Conservation (phyloP, 2,888 invertebrate genomes). For the Ctenicera cuprea region DNA sequence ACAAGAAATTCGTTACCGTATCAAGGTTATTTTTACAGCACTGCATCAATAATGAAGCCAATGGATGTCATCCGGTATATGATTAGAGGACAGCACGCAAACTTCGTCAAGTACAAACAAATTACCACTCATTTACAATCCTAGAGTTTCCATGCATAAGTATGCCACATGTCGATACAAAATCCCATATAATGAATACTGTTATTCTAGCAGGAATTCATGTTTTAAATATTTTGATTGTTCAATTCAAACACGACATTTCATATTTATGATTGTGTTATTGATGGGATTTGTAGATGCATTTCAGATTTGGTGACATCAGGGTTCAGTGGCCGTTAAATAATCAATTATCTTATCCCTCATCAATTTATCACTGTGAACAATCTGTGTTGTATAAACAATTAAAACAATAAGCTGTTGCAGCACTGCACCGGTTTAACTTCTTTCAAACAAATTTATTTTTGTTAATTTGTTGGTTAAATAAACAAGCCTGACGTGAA, state of each 20-base stretch:
- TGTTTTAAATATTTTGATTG: background rate
- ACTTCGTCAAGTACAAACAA: conserved; percentile 55
- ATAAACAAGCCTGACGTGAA: background rate
- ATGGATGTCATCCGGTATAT: conserved; percentile 57
- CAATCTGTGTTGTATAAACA: background rate
- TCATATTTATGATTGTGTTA: conserved; percentile 18
- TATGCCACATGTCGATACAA: conserved; percentile 25
- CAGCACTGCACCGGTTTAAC: background rate
- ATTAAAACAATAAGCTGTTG: background rate
- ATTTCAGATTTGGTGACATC: conserved; percentile 6
- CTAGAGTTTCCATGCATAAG: conserved; percentile 28
- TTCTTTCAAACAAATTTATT: background rate
- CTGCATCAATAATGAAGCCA: conserved; percentile 56
- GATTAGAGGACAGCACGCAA: conserved; percentile 55
- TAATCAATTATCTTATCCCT: conserved; percentile 5
- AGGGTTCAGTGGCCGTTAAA: conserved; percentile 17
- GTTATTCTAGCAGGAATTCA: conserved; percentile 4
- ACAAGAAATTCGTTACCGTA: conserved; percentile 39
- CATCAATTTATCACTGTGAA: background rate
- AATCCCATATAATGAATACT: background rate
- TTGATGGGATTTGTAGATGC: conserved; percentile 2
- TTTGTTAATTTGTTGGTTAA: conserved; percentile 13
- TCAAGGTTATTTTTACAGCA: conserved; percentile 47
- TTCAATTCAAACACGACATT: background rate
- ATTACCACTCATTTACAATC: conserved; percentile 41